Evolutionary conservation across 1,140 invertebrate species (phyloP).

Genomic region (Calycopis cecrops): DNA sequence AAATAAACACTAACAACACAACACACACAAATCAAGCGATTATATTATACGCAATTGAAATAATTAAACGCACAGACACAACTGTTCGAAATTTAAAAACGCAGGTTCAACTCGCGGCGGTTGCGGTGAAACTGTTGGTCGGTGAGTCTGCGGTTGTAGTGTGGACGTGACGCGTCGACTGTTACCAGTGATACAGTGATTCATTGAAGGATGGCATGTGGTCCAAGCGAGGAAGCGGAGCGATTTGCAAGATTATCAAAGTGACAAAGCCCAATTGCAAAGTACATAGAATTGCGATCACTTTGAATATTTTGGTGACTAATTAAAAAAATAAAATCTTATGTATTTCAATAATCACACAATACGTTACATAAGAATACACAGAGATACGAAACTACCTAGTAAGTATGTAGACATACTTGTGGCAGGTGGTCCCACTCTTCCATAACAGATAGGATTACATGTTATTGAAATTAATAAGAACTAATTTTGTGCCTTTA

Average conservation of each 20-base stretch:
- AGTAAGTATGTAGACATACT: too few relatives aligned
- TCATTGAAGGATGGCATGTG: not conserved
- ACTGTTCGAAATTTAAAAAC: not conserved
- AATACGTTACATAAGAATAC: not conserved
- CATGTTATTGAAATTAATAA: too few relatives aligned
- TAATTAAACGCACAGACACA: not conserved
- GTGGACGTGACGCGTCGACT: not conserved
- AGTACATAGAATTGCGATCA: not conserved
- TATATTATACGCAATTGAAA: not conserved
- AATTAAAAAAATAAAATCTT: not conserved
- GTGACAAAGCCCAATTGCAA: too few relatives aligned
- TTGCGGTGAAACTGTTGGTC: not conserved
- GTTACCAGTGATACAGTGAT: conserved; percentile 1
- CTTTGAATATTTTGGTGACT: not conserved
- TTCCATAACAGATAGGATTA: not conserved
- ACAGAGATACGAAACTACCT: not conserved
- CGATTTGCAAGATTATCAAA: too few relatives aligned
- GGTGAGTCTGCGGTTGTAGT: too few relatives aligned
- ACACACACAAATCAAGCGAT: not conserved
- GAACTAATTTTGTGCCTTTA: too few relatives aligned
- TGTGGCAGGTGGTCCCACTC: not conserved
- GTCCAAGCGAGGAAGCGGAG: not conserved
- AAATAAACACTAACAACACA: not conserved
- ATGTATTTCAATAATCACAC: too few relatives aligned
- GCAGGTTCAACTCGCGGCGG: not conserved